Percentiles rank a stretch among this genome's conserved stretches.
Conservation (phyloP, 2,888 invertebrate species). For the Polydrusus pterygomalis region DNA sequence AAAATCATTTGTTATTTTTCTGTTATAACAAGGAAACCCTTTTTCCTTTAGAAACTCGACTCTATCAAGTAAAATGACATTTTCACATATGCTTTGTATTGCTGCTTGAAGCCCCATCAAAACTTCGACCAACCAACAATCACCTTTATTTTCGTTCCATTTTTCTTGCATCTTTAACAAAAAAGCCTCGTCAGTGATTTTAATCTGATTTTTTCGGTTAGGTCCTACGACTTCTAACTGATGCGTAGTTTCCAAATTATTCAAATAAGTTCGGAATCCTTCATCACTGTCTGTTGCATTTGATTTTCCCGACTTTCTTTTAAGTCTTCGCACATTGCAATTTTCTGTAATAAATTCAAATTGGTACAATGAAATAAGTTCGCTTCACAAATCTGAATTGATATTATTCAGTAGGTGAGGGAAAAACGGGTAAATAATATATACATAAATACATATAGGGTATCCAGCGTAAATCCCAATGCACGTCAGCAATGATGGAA, state of each 20-base stretch:
- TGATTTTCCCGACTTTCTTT: constrained; percentile 67
- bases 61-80: constrained; percentile 75
- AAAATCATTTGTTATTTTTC: constrained; percentile 77
- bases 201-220: constrained; percentile 25
- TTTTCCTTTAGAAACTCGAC: constrained; percentile 71
- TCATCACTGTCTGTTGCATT: constrained; percentile 54
- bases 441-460: no score
- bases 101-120: constrained; percentile 73
- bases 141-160: constrained; percentile 65
- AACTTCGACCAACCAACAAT: constrained; percentile 67
- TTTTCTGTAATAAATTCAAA: constrained; percentile 64
- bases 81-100: constrained; percentile 76
- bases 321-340: constrained; percentile 64
- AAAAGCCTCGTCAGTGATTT: constrained; percentile 57
- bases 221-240: constrained; percentile 43
- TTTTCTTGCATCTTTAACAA: constrained; percentile 63
- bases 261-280: constrained; percentile 64
- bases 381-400: constrained; percentile 20
- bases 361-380: constrained; percentile 29
- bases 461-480: no score
- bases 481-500: no score
- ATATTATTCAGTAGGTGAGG: constrained; percentile 2
- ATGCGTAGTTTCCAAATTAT: constrained; percentile 64
- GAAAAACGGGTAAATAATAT: constrained; percentile 16
- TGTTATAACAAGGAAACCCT: constrained; percentile 72